phyloP scores from a whole-genome alignment of 2,797 vertebrate species.

The Pteropus rufus region DNA sequence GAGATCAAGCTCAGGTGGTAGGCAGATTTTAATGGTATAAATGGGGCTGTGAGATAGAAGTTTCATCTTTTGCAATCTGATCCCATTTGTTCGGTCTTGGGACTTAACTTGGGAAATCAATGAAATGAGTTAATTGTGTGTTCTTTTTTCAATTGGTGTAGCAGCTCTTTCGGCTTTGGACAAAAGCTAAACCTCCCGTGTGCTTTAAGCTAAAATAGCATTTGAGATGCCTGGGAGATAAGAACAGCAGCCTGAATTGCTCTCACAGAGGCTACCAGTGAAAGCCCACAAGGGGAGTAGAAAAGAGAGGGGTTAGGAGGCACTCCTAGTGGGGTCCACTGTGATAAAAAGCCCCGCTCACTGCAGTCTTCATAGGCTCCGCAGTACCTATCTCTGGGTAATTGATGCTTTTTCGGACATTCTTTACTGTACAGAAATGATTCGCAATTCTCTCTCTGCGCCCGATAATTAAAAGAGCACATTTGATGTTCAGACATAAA shows the following conservation, averaged over 20 bases:
- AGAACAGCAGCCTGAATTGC: background rate
- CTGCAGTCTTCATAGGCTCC: background rate
- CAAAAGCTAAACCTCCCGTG: constrained; percentile 26
- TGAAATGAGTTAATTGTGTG: constrained; percentile 65
- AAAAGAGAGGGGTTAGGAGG: background rate
- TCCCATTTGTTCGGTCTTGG: constrained; percentile 57
- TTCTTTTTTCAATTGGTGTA: background rate
- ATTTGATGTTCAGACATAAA: background rate
- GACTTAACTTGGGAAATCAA: constrained; percentile 57
- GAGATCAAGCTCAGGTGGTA: background rate
- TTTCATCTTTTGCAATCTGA: constrained; percentile 68
- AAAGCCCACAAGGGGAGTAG: background rate
- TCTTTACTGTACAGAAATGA: background rate
- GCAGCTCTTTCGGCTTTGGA: constrained; percentile 52
- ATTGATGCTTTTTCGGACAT: background rate
- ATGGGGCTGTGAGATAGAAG: constrained; percentile 51
- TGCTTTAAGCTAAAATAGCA: constrained; percentile 60
- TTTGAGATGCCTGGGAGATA: constrained; percentile 41
- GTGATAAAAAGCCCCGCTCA: background rate
- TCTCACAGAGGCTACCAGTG: background rate
- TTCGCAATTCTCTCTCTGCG: background rate
- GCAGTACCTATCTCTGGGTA: background rate
- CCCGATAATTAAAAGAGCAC: background rate
- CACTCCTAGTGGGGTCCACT: background rate
- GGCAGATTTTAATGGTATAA: constrained; percentile 43